Evolutionary conservation across 2,113 vertebrate species (phyloP).

Genomic region (Bucco capensis): DNA sequence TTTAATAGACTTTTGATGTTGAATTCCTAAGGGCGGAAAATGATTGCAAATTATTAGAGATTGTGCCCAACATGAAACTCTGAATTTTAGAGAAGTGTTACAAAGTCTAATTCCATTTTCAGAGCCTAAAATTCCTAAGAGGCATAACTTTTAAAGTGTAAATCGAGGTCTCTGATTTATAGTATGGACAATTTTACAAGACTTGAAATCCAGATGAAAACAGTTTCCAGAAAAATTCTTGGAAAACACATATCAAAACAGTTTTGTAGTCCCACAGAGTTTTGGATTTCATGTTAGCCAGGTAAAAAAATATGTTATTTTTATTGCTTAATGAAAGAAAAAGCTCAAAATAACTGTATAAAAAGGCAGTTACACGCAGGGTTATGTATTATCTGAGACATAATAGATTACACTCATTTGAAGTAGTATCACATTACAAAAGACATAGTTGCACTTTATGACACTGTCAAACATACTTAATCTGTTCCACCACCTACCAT

Average conservation of each 20-base stretch:
- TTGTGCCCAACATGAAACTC: background rate
- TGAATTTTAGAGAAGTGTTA: background rate
- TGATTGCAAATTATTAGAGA: background rate
- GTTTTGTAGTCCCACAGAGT: background rate
- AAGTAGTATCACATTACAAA: background rate
- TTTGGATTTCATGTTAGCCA: background rate
- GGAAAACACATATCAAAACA: background rate
- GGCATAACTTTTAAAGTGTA: background rate
- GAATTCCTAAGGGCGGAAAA: background rate
- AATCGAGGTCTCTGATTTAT: background rate
- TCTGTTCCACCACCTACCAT: background rate
- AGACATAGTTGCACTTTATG: background rate
- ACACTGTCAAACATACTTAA: background rate
- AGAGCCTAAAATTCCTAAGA: background rate
- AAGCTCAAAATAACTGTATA: background rate
- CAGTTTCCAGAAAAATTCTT: background rate
- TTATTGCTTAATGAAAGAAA: background rate
- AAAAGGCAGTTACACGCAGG: background rate
- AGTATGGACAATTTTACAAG: background rate
- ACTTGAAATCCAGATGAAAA: background rate
- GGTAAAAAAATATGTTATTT: background rate
- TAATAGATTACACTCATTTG: background rate
- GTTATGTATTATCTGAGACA: background rate
- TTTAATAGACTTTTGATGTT: background rate
- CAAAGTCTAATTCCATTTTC: background rate